Evolutionary conservation across 2,113 vertebrate genomes (phyloP).

Genomic region (Trinectes maculatus): DNA sequence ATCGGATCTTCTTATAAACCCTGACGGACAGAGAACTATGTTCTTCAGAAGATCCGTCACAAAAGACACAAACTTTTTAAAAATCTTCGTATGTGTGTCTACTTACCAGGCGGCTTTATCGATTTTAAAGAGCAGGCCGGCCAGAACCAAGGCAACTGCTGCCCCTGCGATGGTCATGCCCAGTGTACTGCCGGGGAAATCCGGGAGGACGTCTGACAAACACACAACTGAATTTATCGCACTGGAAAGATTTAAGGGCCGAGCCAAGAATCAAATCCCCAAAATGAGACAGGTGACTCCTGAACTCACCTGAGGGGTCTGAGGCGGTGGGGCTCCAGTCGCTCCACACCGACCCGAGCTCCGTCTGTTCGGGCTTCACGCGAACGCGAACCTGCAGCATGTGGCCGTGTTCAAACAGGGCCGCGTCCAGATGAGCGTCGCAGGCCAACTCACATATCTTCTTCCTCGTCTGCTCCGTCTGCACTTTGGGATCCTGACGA

Average conservation of each 20-base stretch:
- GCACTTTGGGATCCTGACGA: constrained; percentile 8
- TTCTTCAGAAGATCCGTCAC: background rate
- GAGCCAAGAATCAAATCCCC: background rate
- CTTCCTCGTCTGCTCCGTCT: background rate
- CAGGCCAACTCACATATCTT: accelerated
- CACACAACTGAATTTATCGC: too few species aligned
- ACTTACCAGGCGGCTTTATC: constrained; percentile 58
- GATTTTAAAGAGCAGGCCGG: background rate
- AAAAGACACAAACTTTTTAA: background rate
- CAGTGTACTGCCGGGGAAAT: background rate
- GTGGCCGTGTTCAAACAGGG: background rate
- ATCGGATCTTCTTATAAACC: constrained; percentile 47
- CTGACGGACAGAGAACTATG: constrained; percentile 33
- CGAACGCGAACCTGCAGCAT: constrained; percentile 41
- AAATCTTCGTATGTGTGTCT: background rate
- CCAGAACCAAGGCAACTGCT: background rate
- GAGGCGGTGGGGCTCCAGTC: constrained; percentile 66
- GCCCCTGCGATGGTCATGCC: accelerated
- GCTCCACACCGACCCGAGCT: constrained; percentile 25
- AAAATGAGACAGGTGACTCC: constrained; percentile 38
- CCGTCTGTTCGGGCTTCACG: accelerated
- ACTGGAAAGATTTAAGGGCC: too few species aligned
- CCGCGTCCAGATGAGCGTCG: background rate
- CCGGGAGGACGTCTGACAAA: too few species aligned
- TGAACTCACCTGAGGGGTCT: too few species aligned